Evolutionary conservation across 2,888 invertebrate species (phyloP), one percentile per base, ranked within the genome.

Genomic region (Drosophila basisetae): DNA sequence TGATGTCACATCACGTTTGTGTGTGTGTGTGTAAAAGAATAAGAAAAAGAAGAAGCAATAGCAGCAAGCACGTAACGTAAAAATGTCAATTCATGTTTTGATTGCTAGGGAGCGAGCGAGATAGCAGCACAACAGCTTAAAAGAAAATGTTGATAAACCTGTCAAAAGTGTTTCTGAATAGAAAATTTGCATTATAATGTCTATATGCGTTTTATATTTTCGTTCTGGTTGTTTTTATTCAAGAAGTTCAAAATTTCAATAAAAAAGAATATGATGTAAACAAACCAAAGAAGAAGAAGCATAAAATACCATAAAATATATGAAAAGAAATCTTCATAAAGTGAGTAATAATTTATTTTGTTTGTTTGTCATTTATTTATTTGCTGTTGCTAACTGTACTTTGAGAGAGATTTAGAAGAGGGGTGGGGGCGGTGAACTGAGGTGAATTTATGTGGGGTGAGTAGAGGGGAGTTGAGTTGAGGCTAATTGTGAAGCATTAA

Each of bases 151-250:
- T 84, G 76, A 84, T 88, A 86, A 86, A 86, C 89, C 90, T 84
- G 85, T 90, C 88, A 80, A 68, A 76, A 80, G 78, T 88, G 78
- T 90, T 85, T 85, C 80, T 86, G 80, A 67, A 78, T 63, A 72
- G 54, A 68, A 73, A 70, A 90, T 86, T 90, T 85, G 77, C 90
- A 90, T 86, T 80, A 86, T 88, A 89, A 85, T 84, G 68, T 62
- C 63, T 68, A 60, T 65, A 82, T 79, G 59, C 69, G 50, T 58
- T 72, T 54, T 59, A 11, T 30, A 3, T 11, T 33, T 22, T 35
- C 50, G 11, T 39, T 62, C n/a, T 53, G 52, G 25, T 59, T 67
- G 55, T 50, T 61, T 58, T 66, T 70, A 59, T 55, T 56, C 72
- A 78, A 81, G 70, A 78, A 83, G 81, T 73, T 25, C n/a, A 4